Evolutionary conservation across 2,113 vertebrate species (phyloP).

Genomic region (Regulus satrapa): DNA sequence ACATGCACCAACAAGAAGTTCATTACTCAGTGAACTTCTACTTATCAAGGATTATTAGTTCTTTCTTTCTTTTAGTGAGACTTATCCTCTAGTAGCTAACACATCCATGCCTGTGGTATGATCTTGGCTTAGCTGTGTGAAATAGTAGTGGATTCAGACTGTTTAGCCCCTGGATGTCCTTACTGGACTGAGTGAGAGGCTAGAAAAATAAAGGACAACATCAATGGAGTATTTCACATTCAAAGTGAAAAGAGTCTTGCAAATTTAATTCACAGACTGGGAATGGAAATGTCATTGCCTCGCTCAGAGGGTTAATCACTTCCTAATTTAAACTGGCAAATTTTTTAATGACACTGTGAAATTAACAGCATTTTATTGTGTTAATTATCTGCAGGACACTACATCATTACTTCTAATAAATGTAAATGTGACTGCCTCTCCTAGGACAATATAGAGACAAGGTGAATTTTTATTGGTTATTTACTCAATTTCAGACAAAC

Average conservation of each 20-base stretch:
- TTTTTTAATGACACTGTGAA: conserved; percentile 86
- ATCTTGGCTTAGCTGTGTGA: not conserved
- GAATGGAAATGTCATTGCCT: conserved; percentile 82
- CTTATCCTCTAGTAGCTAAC: not conserved
- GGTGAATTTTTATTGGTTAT: conserved; percentile 81
- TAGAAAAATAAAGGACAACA: not conserved
- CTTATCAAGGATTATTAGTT: conserved; percentile 33
- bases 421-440: conserved; percentile 78
- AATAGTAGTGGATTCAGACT: not conserved
- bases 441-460: conserved; percentile 77
- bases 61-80: not conserved
- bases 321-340: conserved; percentile 81
- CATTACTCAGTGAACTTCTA: conserved; percentile 52
- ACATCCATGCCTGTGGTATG: not conserved
- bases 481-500: conserved; percentile 61
- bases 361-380: conserved; percentile 88
- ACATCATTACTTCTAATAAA: conserved; percentile 84
- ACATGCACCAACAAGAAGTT: conserved; percentile 58
- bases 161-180: not conserved
- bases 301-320: conserved; percentile 81
- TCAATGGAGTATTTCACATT: not conserved
- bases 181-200: not conserved
- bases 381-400: conserved; percentile 84
- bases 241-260: conserved; percentile 61
- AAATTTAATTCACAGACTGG: conserved; percentile 82